phyloP scores from a whole-genome alignment of 2,888 invertebrate genomes.

The Meghimatium bilineatum region DNA sequence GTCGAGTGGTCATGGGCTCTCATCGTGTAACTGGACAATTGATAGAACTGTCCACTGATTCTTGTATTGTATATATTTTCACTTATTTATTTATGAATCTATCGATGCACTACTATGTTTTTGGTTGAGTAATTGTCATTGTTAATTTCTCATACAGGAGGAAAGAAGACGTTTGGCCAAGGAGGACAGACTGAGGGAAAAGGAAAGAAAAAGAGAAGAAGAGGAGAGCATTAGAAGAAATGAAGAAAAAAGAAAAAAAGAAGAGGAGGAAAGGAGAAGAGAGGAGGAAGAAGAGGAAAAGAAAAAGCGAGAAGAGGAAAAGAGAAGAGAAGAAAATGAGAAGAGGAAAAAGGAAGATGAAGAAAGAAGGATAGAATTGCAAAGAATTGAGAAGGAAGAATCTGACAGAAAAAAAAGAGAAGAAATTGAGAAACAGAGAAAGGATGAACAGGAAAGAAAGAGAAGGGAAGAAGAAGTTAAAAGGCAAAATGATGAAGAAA shows the following conservation, averaged over 20 bases:
- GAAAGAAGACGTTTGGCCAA: background rate
- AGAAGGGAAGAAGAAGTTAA: conserved; percentile 49
- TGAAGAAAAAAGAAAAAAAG: conserved; percentile 51
- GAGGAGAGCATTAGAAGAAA: conserved; percentile 26
- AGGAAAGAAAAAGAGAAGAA: conserved; percentile 21
- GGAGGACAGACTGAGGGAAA: conserved; percentile 8
- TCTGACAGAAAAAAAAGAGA: conserved; percentile 53
- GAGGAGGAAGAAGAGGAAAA: conserved; percentile 51
- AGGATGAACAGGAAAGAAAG: conserved; percentile 47
- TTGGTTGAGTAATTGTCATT: background rate
- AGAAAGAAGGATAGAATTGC: conserved; percentile 41
- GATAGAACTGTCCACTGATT: too few relatives aligned
- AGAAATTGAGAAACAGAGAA: conserved; percentile 53
- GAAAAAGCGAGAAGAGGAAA: conserved; percentile 49
- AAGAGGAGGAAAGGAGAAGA: conserved; percentile 40
- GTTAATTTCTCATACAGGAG: conserved; percentile 3
- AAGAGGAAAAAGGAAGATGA: conserved; percentile 42
- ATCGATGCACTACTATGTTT: background rate
- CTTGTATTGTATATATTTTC: too few relatives aligned
- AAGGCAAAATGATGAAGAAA: conserved; percentile 36
- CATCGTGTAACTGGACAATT: too few relatives aligned
- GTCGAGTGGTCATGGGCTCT: too few relatives aligned
- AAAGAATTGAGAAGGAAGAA: conserved; percentile 39
- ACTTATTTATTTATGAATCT: background rate
- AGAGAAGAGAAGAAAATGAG: conserved; percentile 49